Conservation (phyloP, 2,113 vertebrate genomes). For the Aphyosemion australe region DNA sequence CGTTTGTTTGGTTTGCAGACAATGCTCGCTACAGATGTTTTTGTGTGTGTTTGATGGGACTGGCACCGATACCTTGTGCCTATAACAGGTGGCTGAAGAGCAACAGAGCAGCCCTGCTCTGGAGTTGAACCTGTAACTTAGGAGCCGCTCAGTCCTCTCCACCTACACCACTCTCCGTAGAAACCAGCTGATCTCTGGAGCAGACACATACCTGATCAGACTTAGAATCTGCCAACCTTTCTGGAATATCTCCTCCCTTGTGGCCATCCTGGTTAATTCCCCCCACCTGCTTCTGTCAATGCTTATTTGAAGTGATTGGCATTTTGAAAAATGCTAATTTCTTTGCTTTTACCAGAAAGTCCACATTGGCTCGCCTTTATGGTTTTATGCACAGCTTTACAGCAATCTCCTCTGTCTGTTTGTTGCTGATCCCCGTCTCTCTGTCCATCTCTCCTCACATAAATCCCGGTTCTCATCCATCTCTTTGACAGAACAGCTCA, state of each 20-base stretch:
- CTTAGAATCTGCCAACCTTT: background rate
- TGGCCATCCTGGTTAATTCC: conserved; percentile 44
- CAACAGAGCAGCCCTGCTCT: conserved; percentile 25
- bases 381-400: conserved; percentile 24
- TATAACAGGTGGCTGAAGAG: conserved; percentile 56
- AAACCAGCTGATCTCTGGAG: too few species aligned
- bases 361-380: conserved; percentile 20
- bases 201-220: background rate
- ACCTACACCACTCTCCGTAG: conserved; percentile 41
- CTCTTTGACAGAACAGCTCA: conserved; percentile 68
- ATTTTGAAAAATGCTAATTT: conserved; percentile 45
- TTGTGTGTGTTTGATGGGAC: conserved; percentile 7
- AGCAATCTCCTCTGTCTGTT: conserved; percentile 12
- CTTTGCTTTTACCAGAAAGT: conserved; percentile 41
- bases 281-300: conserved; percentile 9
- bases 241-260: background rate
- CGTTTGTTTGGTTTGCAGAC: conserved; percentile 18
- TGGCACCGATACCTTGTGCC: conserved; percentile 46
- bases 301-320: conserved; percentile 20
- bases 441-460: conserved; percentile 33
- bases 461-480: conserved; percentile 61
- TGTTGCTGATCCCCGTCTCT: conserved; percentile 17
- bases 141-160: too few species aligned
- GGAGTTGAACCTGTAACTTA: conserved; percentile 41
- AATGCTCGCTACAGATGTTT: background rate